Base-by-base conservation (phyloP, 2,797 vertebrate genomes). In the Acomys russatus region DNA sequence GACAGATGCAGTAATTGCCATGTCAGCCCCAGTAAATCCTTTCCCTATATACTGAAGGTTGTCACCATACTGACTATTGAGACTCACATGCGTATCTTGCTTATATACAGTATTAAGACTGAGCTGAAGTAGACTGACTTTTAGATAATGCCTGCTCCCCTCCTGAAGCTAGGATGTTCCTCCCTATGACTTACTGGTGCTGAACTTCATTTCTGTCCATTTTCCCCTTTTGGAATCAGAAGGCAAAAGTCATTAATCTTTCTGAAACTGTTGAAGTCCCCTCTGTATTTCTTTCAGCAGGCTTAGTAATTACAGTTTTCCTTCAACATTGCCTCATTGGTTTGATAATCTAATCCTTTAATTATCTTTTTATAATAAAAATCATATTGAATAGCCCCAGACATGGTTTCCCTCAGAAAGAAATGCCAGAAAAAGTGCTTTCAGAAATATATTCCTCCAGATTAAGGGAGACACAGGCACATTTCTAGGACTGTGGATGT, bases 291-390 rank as follows among this genome's bases (percentile, higher is more conserved):
- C 93, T 96, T 93, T 97, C 94, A 96, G 73, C 92, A 95, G 68
- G 77, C 14, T 96, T 76, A 79, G 54, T 97, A 97, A 97, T 97
- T 97, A 96, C 63, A 95, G 68, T 95, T 97, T 97, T 84, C 94
- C 59, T 94, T 96, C 82, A 95, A 88, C 80, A 86, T 89, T 96
- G 90, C 85, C 80, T 97, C 93, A 92, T 74, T 86, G 85, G 51
- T 84, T 96, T 97, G 68, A 90, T 94, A 90, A 68, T 94, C 90
- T 96, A 92, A 83, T 93, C 93, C 84, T 92, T 95, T 94, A 91
- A 96, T 94, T 95, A 95, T 82, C 73, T 95, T 95, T 77, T 91
- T 95, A 79, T 90, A 79, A 68, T 90, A 97, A 59, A 70, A 96
- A 95, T 80, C 68, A 82, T 68, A 92, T 35, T 91, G 68, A 96